phyloP scores from a whole-genome alignment of 2,797 vertebrate genomes.

The Galagoides demidoff region DNA sequence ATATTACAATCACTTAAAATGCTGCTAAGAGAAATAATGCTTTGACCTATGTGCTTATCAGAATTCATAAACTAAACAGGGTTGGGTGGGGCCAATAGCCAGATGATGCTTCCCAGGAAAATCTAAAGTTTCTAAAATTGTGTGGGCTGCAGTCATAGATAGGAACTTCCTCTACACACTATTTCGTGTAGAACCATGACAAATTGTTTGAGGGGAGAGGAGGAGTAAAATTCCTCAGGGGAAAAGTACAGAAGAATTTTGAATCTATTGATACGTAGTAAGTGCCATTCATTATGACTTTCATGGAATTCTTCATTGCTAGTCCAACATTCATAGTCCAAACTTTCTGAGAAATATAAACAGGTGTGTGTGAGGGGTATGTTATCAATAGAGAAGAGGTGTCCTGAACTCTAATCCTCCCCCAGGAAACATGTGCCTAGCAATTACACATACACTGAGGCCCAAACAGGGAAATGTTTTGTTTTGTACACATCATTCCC shows the following conservation, averaged over 20 bases:
- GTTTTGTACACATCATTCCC: not conserved
- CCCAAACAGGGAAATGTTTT: not conserved
- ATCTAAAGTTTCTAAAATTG: not conserved
- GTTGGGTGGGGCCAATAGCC: not conserved
- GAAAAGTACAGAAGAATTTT: not conserved
- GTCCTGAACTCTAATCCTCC: not conserved
- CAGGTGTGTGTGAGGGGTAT: accelerated
- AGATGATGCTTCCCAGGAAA: not conserved
- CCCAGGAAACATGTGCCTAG: not conserved
- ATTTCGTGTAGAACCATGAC: not conserved
- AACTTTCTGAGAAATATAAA: not conserved
- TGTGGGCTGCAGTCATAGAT: not conserved
- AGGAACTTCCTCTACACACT: not conserved
- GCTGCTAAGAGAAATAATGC: slow-evolving; percentile 18
- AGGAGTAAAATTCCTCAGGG: not conserved
- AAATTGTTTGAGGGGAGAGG: not conserved
- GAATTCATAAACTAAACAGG: slow-evolving; percentile 57
- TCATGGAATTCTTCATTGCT: not conserved
- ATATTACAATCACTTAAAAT: slow-evolving; percentile 68
- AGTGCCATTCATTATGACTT: not conserved
- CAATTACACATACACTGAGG: not conserved
- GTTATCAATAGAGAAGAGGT: not conserved
- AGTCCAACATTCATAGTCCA: not conserved
- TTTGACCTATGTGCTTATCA: slow-evolving; percentile 61
- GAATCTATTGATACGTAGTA: not conserved